Percentiles rank a stretch among this genome's conserved stretches.
These are phyloP conservation scores for Drosophila demipolita DNA, from an alignment of 2,888 invertebrate species.

Conservation along the genomic window DNA sequence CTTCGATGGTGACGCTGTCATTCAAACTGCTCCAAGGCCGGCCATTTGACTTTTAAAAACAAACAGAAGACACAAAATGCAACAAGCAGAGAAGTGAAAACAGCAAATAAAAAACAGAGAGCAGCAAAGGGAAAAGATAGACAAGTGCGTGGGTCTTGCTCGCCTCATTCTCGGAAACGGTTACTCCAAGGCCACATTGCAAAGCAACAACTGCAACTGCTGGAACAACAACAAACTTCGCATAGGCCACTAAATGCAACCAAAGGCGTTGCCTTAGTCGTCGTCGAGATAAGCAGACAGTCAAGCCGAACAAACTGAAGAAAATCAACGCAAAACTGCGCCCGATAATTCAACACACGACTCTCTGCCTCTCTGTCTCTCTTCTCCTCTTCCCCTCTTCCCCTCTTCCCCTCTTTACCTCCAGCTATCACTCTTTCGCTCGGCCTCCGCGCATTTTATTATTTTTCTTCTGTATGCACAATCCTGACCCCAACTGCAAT, in stretches of 20 bases:
- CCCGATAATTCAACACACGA: constrained; percentile 21
- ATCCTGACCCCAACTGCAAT: constrained; percentile 4
- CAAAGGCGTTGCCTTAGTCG: constrained; percentile 31
- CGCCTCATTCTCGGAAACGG: constrained; percentile 79
- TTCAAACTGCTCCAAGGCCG: constrained; percentile 69
- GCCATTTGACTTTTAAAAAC: background rate
- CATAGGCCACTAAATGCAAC: constrained; percentile 27
- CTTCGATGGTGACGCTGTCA: constrained; percentile 53
- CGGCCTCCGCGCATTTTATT: background rate
- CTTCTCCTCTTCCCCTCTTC: background rate
- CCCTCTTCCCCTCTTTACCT: background rate
- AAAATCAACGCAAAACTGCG: constrained; percentile 17
- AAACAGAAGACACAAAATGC: constrained; percentile 49
- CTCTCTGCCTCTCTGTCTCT: background rate
- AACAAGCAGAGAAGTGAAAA: constrained; percentile 30
- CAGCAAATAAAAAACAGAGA: background rate
- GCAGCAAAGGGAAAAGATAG: constrained; percentile 41
- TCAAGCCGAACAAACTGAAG: background rate
- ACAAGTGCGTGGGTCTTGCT: constrained; percentile 63
- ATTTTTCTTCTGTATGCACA: background rate
- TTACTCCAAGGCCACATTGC: constrained; percentile 78
- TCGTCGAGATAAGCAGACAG: constrained; percentile 13
- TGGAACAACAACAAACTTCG: constrained; percentile 36
- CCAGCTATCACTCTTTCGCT: background rate
- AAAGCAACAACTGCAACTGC: constrained; percentile 2